phyloP scores from a whole-genome alignment of 2,113 vertebrate genomes.

The Hydrolagus affinis region DNA sequence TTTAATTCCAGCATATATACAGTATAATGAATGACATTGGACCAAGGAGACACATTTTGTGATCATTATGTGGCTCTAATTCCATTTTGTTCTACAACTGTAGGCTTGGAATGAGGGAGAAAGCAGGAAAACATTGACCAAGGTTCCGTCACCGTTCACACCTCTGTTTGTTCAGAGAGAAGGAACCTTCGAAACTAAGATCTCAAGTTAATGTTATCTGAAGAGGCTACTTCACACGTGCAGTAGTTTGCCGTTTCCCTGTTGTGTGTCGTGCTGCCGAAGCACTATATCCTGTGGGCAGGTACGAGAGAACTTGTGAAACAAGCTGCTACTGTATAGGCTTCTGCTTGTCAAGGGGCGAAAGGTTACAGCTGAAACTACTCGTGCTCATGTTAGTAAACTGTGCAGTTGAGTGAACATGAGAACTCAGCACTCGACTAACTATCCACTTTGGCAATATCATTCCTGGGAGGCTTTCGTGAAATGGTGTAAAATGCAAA shows the following conservation, averaged over 20 bases:
- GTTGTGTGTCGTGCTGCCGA: not conserved
- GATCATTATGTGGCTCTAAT: not conserved
- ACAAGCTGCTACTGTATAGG: not conserved
- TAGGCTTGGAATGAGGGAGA: not conserved
- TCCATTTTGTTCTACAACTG: not conserved
- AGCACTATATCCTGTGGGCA: not conserved
- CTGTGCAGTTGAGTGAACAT: not conserved
- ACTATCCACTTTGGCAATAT: not conserved
- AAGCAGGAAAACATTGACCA: not conserved
- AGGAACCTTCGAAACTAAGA: not conserved
- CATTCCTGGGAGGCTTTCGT: not conserved
- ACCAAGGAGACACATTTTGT: not conserved
- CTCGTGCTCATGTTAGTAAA: slow-evolving; percentile 1
- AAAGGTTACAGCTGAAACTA: not conserved
- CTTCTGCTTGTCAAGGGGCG: not conserved
- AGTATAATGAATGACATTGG: not conserved
- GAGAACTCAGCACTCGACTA: not conserved
- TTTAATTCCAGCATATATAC: no score
- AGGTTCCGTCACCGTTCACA: not conserved
- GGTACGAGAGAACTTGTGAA: not conserved
- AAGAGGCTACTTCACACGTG: not conserved
- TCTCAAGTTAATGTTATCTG: not conserved
- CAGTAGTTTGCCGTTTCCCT: no score
- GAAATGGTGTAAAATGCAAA: not conserved
- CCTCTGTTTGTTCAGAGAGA: not conserved